Evolutionary conservation across 2,888 invertebrate genomes (phyloP).

Genomic region (Adela reaumurella): DNA sequence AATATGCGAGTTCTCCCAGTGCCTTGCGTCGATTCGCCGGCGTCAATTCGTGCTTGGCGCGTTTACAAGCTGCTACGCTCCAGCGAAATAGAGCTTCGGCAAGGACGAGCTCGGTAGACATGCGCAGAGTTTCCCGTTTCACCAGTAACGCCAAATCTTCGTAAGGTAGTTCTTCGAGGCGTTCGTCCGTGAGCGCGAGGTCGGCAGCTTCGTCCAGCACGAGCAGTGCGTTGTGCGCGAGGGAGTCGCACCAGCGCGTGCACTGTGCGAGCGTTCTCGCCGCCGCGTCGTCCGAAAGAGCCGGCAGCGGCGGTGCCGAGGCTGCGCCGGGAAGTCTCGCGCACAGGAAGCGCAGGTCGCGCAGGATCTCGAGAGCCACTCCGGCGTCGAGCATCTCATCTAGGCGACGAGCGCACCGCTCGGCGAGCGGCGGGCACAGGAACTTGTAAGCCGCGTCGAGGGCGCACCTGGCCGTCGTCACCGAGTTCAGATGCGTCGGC

Average conservation of each 20-base stretch:
- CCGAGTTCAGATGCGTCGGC: slow-evolving; percentile 58
- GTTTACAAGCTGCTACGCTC: slow-evolving; percentile 44
- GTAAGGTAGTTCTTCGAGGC: slow-evolving; percentile 57
- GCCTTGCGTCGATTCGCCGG: slow-evolving; percentile 43
- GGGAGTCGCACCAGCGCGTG: slow-evolving; percentile 54
- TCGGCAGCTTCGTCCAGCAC: slow-evolving; percentile 45
- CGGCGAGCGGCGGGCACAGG: slow-evolving; percentile 65
- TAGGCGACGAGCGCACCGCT: slow-evolving; percentile 64
- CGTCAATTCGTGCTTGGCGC: slow-evolving; percentile 38
- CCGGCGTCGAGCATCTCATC: slow-evolving; percentile 60
- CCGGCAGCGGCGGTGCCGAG: slow-evolving; percentile 46
- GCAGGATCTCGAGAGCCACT: slow-evolving; percentile 64
- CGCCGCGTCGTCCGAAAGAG: slow-evolving; percentile 33
- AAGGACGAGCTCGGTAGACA: slow-evolving; percentile 59
- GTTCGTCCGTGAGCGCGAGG: slow-evolving; percentile 33
- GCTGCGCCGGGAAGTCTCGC: slow-evolving; percentile 42
- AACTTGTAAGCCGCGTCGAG: slow-evolving; percentile 74
- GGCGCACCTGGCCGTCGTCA: slow-evolving; percentile 64
- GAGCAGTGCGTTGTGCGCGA: slow-evolving; percentile 64
- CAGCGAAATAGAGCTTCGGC: slow-evolving; percentile 61
- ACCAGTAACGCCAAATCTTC: slow-evolving; percentile 64
- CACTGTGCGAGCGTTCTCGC: slow-evolving; percentile 40
- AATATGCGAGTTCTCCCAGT: slow-evolving; percentile 53
- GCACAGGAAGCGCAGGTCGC: slow-evolving; percentile 50
- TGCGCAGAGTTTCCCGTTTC: slow-evolving; percentile 62